Conservation (phyloP, 2,888 invertebrate genomes). For the Andrena fulva region DNA sequence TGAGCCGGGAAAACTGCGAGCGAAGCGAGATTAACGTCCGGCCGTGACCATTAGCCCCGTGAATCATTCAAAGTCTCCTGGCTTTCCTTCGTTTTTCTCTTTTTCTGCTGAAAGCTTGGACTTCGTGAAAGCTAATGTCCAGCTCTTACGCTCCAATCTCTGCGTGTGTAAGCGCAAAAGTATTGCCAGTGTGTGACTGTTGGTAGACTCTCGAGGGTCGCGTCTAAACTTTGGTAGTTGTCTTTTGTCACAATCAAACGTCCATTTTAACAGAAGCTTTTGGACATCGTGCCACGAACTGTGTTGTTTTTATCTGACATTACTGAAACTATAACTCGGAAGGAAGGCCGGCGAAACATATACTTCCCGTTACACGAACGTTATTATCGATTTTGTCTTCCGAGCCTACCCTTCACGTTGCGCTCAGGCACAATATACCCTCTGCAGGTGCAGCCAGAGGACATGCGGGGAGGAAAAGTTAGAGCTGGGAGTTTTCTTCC, state of each 20-base stretch:
- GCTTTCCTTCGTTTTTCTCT: background rate
- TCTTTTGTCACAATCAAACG: no score
- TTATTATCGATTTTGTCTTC: conserved; percentile 10
- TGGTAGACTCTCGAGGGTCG: no score
- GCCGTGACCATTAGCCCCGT: conserved; percentile 8
- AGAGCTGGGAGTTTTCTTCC: conserved; percentile 3
- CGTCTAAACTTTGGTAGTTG: no score
- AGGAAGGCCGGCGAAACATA: background rate
- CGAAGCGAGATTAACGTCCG: conserved; percentile 34
- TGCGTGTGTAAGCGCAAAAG: no score
- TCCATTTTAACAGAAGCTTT: no score
- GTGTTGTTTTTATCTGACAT: background rate
- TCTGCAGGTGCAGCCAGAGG: background rate
- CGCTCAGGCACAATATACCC: background rate
- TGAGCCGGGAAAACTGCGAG: conserved; percentile 46
- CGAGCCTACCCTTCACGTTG: background rate
- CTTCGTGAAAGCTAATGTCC: background rate
- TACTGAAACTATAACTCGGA: background rate
- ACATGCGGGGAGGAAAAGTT: conserved; percentile 20
- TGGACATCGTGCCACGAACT: no score
- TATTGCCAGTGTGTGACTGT: no score
- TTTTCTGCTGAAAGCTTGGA: background rate
- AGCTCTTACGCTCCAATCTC: no score
- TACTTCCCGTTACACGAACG: background rate
- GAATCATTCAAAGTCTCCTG: background rate